Evolutionary conservation across 2,113 vertebrate genomes (phyloP).

Genomic region (human): DNA sequence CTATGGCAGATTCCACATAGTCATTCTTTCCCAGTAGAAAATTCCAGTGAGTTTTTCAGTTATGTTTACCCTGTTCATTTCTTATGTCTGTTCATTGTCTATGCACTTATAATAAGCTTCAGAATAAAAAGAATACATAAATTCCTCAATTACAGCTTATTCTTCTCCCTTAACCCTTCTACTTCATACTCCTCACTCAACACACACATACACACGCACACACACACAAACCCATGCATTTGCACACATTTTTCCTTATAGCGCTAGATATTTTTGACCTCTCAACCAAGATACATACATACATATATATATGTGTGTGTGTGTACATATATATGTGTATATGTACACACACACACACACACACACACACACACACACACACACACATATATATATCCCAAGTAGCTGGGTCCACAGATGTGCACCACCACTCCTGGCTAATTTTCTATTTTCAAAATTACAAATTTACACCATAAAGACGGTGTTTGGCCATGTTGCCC

Average conservation of each 20-base stretch:
- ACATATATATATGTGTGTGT: too few relatives aligned
- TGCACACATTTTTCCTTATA: too few relatives aligned
- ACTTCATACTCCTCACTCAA: neutral
- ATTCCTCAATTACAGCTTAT: neutral
- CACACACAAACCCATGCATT: neutral
- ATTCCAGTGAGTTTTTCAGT: neutral
- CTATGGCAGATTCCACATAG: neutral
- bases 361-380: accelerated
- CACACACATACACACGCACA: neutral
- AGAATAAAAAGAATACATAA: neutral
- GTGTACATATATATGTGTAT: neutral
- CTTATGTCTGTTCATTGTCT: neutral
- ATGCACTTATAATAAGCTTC: neutral
- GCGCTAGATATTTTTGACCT: neutral
- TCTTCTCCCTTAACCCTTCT: neutral
- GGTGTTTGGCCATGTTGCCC: too few relatives aligned
- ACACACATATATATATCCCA: too few relatives aligned
- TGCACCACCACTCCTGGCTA: too few relatives aligned
- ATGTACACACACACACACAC: neutral
- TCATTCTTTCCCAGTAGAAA: neutral
- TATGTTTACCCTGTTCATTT: neutral
- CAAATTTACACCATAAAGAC: too few relatives aligned
- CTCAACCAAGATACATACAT: neutral
- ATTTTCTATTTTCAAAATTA: too few relatives aligned
- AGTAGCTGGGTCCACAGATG: too few relatives aligned